These are phyloP conservation scores for Strigamia crassipes DNA, from an alignment of 2,888 invertebrate species.

Conservation along the genomic window DNA sequence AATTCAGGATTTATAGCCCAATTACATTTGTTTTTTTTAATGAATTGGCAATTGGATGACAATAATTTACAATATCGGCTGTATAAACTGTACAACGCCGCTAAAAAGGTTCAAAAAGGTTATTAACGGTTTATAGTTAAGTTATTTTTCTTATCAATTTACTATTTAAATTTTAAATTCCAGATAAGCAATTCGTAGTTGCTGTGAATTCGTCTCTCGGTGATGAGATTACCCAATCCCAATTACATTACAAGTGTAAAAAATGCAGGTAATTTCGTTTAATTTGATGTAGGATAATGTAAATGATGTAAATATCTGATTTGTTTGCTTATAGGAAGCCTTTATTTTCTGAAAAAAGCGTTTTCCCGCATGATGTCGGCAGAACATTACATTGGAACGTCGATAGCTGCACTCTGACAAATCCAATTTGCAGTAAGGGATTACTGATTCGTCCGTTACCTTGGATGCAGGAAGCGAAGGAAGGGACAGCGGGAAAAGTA, in stretches of 20 bases:
- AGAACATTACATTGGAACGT: not conserved
- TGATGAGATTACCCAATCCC: not conserved
- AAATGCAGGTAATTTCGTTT: not conserved
- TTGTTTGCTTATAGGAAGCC: not conserved
- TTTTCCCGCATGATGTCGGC: not conserved
- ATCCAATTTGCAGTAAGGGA: not conserved
- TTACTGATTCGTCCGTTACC: not conserved
- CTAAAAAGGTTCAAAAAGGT: not conserved
- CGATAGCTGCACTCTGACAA: not conserved
- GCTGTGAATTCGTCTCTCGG: not conserved
- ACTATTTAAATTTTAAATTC: not conserved
- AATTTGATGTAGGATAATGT: not conserved
- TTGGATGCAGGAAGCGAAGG: not conserved
- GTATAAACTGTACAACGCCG: not conserved
- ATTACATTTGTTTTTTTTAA: not conserved
- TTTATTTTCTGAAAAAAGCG: not conserved
- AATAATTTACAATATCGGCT: slow-evolving; percentile 19
- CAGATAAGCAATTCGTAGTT: not conserved
- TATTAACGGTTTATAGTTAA: not conserved
- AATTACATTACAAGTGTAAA: not conserved
- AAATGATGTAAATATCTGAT: not conserved
- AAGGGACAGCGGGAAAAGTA: not conserved
- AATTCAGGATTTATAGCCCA: slow-evolving; percentile 38
- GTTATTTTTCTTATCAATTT: not conserved
- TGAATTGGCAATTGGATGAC: slow-evolving; percentile 28